Base-by-base conservation (phyloP, 2,113 vertebrate species). In the Neodon shergylaensis region DNA sequence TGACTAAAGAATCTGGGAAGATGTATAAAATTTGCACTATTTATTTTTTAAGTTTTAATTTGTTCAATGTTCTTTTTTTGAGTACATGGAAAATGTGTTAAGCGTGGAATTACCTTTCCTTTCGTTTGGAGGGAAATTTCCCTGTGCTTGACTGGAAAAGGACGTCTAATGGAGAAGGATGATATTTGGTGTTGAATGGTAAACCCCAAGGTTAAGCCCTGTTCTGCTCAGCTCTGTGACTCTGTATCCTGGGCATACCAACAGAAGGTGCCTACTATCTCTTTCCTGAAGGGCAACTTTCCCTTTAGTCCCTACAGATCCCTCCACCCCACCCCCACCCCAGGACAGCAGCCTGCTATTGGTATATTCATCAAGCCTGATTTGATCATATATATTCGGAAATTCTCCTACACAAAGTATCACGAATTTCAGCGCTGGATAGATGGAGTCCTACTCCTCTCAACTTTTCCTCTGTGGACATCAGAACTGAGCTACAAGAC, bases 381-480 rank as follows among this genome's bases (percentile, higher is more conserved):
- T 77, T 76, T 87, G n/a, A 90, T 91, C 61, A 93, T 93, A 42
- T 91, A 49, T 82, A 81, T 17, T 3, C 13, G 79, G 76, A 92
- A 85, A 83, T 95, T 66, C 61, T 95, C 49, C 44, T 13, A 65
- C 28, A 89, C 10, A 72, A 9, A 81, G 17, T 12, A 33, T 78
- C 65, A 47, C 21, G 5, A 28, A 39, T 96, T 89, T 96, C 33
- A 91, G 85, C 39, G 54, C 86, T 36, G 33, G 76, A 92, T 49
- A 90, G 68, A 70, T 87, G 44, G n/a, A 72, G 28, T 81, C 77
- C 24, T 36, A 11, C 3, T 63, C 14, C 47, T 93, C 63, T 79
- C 52, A 83, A 70, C 24, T 73, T 73, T 28, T 19, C 11, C 8
- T 74, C 22, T 58, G 0, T 36, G 39, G 42, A 74, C 28, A 49